Evolutionary conservation across 2,113 vertebrate genomes (phyloP), one percentile per base, ranked within the genome.

Genomic region (Aspiorhynchus laticeps): DNA sequence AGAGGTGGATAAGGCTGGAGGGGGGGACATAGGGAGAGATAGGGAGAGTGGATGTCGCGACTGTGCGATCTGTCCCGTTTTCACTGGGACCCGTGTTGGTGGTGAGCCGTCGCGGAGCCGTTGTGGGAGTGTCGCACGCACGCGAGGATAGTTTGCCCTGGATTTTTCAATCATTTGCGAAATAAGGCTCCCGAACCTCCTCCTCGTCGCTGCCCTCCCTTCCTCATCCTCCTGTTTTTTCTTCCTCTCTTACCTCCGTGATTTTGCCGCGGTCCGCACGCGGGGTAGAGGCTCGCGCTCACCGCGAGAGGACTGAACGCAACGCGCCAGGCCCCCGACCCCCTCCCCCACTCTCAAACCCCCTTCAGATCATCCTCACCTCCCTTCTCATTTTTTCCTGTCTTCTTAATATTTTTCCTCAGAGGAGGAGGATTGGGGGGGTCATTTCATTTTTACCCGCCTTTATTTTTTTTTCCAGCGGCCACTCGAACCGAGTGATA

Each of bases 321-420:
- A 83, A n/a, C 36, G 36, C 80, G 80, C 53, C 38, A 71, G 26
- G 81, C 63, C 56, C 80, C 59, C 43, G 86, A 31, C 80, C 71
- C 87, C 87, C 82, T 82, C 79, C 85, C 79, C 85, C 85, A 82
- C 69, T 43, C 63, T 80, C 78, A 43, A 81, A 26, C 38, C 67
- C 74, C 87, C 77, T 33, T 85, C 77, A 80, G 69, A 75, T 74
- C 84, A 86, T 63, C 85, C 48, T 75, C 46, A 80, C 19, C 63
- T 59, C 90, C 90, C 56, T 90, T 61, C 85, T 33, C 31, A 63
- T 86, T 90, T 91, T 88, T 88, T 77, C 90, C 74, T 28, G 26
- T 31, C 9, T 36, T 41, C 63, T 56, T 76, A 67, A 67, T 12
- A 61, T 73, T 86, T n/a, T 46, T 87, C 33, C 91, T 38, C 80